Evolutionary conservation across 2,888 invertebrate species (phyloP), one percentile per base, ranked within the genome.

Genomic region (Melanchra persicariae): DNA sequence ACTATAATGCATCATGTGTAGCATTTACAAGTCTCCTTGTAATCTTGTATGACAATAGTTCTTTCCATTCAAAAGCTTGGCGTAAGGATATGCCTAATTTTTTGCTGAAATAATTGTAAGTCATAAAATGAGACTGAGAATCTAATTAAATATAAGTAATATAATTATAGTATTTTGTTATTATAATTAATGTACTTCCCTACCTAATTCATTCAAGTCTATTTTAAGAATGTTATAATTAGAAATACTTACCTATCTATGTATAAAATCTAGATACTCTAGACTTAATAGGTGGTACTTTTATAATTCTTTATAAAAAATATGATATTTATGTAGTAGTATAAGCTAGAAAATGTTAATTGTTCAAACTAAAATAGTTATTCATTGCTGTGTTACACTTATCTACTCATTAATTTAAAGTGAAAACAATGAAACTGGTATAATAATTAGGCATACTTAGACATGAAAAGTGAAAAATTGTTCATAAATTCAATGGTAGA

Each of bases 341-440:
- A 45, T 10, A 55, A 34, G 19, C 40, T 26, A 22, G 24, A 64
- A 73, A 73, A 72, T 43, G 34, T 73, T 73, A 64, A 65, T 74
- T 40, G 24, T 40, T 49, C 19, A 34, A 49, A 61, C 45, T 30
- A 34, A 7, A 1, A 43, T 45, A 57, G n/a, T 71, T 61, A 52
- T 47, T 76, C n/a, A 40, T 60, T 19, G 19, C 26, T 30, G 26
- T 45, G 7, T 60, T 55, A 54, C 24, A 57, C 71, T 8, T 58
- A 59, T 78, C 34, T 72, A 34, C 26, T 67, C 60, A 67, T 72
- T 68, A 72, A 59, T 63, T 65, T 64, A 75, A 75, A 82, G 81
- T 75, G 75, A 82, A 81, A 81, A 58, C 72, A 63, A 47, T 66
- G 9, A 54, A 70, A 58, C 6, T 64, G 37, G 34, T 24, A 10